Percentiles rank a stretch among this genome's conserved stretches.
Conservation (phyloP, 1,140 invertebrate species). For the Prorops nasuta region DNA sequence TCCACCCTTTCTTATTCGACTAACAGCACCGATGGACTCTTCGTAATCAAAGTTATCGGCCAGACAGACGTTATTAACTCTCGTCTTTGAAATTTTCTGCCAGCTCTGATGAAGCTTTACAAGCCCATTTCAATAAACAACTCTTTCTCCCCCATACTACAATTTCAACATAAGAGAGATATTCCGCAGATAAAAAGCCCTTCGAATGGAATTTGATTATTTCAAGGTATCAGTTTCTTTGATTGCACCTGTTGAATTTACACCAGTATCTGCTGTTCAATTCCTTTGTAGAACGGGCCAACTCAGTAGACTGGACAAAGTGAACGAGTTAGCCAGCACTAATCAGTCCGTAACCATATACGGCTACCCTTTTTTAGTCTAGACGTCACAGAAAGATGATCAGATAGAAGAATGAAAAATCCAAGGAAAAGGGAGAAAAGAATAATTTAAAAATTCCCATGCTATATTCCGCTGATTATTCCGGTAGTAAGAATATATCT, state of each 20-base stretch:
- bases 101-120: too few relatives aligned
- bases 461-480: too few relatives aligned
- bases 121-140: background rate
- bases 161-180: background rate
- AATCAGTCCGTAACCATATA: conserved; percentile 26
- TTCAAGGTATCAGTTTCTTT: too few relatives aligned
- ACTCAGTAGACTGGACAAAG: conserved; percentile 11
- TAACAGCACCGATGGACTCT: background rate
- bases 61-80: background rate
- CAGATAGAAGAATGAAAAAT: too few relatives aligned
- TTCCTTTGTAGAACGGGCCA: background rate
- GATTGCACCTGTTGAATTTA: background rate
- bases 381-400: too few relatives aligned
- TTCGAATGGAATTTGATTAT: too few relatives aligned
- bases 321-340: conserved; percentile 22
- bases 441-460: background rate
- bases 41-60: background rate
- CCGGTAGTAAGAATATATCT: too few relatives aligned
- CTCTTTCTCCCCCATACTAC: background rate
- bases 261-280: background rate
- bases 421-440: background rate
- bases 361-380: conserved; percentile 13
- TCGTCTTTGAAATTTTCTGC: too few relatives aligned
- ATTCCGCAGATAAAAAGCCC: too few relatives aligned
- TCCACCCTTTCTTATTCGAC: background rate